These are phyloP conservation scores for Asobara japonica DNA, from an alignment of 1,140 invertebrate genomes.

Conservation along the genomic window DNA sequence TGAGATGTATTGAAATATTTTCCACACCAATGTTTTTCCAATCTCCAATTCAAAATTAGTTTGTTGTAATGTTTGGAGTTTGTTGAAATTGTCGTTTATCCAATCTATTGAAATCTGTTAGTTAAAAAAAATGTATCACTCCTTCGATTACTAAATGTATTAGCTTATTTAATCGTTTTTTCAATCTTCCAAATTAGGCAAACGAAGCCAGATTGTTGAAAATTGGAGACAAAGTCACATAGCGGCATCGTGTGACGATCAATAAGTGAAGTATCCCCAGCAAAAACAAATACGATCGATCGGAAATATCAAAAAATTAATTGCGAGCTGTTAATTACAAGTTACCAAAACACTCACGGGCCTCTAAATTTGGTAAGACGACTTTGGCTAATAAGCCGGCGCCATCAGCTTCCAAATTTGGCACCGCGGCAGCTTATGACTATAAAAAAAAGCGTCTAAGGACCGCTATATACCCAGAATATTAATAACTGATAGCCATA, in stretches of 20 bases:
- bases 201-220: too few relatives aligned
- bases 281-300: background rate
- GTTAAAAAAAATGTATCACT: too few relatives aligned
- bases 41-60: too few relatives aligned
- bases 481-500: background rate
- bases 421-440: background rate
- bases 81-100: too few relatives aligned
- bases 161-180: too few relatives aligned
- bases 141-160: too few relatives aligned
- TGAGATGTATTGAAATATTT: too few relatives aligned
- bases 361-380: constrained; percentile 12
- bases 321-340: constrained; percentile 13
- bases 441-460: background rate
- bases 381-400: background rate
- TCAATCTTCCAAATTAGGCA: too few relatives aligned
- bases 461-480: background rate
- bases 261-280: background rate
- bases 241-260: background rate
- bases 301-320: constrained; percentile 12
- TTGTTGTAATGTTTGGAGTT: too few relatives aligned
- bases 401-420: constrained; percentile 2
- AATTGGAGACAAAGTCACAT: too few relatives aligned
- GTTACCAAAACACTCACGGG: background rate
- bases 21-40: too few relatives aligned
- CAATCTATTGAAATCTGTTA: too few relatives aligned